These are phyloP conservation scores for Drosophila monieri DNA, from an alignment of 2,888 invertebrate species.

Conservation along the genomic window DNA sequence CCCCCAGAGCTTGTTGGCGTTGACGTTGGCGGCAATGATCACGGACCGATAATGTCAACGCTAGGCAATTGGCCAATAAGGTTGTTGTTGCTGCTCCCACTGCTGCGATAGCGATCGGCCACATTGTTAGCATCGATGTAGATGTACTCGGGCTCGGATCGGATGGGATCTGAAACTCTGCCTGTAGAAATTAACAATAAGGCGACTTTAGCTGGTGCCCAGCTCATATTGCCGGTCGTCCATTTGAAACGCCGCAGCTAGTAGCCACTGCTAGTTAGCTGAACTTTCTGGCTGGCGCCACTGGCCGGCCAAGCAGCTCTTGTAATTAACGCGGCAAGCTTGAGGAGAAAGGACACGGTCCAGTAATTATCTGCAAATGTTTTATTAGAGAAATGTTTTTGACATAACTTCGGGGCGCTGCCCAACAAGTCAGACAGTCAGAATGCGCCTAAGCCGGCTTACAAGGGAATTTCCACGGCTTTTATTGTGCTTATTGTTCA, in stretches of 20 bases:
- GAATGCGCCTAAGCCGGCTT: constrained; percentile 16
- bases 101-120: constrained; percentile 60
- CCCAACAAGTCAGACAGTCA: constrained; percentile 15
- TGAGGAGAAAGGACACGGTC: constrained; percentile 14
- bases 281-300: constrained; percentile 64
- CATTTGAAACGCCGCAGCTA: constrained; percentile 46
- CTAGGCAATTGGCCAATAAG: constrained; percentile 81
- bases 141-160: constrained; percentile 73
- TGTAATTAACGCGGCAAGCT: constrained; percentile 47
- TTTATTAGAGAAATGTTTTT: constrained; percentile 71
- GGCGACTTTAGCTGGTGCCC: constrained; percentile 59
- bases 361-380: constrained; percentile 68
- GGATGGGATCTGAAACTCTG: constrained; percentile 40
- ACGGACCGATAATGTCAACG: constrained; percentile 78
- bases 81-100: constrained; percentile 54
- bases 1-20: constrained; percentile 53
- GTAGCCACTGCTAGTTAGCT: constrained; percentile 40
- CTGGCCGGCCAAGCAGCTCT: constrained; percentile 22
- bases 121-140: constrained; percentile 73
- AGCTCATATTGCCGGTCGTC: constrained; percentile 55
- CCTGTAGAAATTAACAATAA: constrained; percentile 75
- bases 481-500: constrained; percentile 27
- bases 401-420: constrained; percentile 55
- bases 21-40: constrained; percentile 77
- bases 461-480: constrained; percentile 28